A percentile compares a stretch with the other conserved stretches of the same genome.
These are phyloP conservation scores for Eupeodes corollae DNA, from an alignment of 1,140 invertebrate genomes.

Conservation along the genomic window DNA sequence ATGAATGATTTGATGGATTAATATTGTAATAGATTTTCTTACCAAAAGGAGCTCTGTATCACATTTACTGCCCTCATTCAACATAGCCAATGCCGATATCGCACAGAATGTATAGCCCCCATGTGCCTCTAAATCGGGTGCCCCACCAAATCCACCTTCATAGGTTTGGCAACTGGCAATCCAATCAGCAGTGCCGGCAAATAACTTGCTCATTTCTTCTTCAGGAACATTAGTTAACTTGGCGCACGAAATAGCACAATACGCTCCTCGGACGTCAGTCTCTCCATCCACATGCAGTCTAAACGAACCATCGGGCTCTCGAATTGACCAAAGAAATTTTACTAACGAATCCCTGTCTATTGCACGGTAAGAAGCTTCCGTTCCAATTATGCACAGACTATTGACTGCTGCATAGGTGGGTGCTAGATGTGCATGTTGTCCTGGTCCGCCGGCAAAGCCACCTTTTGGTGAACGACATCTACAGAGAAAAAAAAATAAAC, in stretches of 20 bases:
- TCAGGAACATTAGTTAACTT: slow-evolving; percentile 67
- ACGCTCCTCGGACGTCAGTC: slow-evolving; percentile 85
- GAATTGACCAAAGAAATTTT: slow-evolving; percentile 66
- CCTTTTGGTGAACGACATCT: slow-evolving; percentile 72
- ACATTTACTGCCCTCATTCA: slow-evolving; percentile 69
- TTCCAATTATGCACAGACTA: slow-evolving; percentile 80
- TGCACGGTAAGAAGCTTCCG: slow-evolving; percentile 69
- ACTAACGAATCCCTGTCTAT: slow-evolving; percentile 70
- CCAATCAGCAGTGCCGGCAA: slow-evolving; percentile 82
- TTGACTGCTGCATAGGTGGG: slow-evolving; percentile 95
- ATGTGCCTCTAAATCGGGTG: slow-evolving; percentile 92
- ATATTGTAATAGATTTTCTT: slow-evolving; percentile 18
- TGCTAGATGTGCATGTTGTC: slow-evolving; percentile 84
- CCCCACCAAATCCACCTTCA: slow-evolving; percentile 94
- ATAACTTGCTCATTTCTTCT: slow-evolving; percentile 57
- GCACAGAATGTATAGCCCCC: slow-evolving; percentile 98
- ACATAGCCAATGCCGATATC: slow-evolving; percentile 72
- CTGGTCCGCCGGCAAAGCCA: slow-evolving; percentile 90
- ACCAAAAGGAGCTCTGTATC: slow-evolving; percentile 68
- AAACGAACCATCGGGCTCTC: slow-evolving; percentile 80
- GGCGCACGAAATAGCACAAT: slow-evolving; percentile 87
- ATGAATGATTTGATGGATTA: slow-evolving; percentile 8
- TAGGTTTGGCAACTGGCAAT: slow-evolving; percentile 91
- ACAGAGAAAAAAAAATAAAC: slow-evolving; percentile 14
- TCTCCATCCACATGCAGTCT: slow-evolving; percentile 88